Evolutionary conservation across 2,113 vertebrate genomes (phyloP), one percentile per base, ranked within the genome.

Genomic region (Rhadina sibilatrix): DNA sequence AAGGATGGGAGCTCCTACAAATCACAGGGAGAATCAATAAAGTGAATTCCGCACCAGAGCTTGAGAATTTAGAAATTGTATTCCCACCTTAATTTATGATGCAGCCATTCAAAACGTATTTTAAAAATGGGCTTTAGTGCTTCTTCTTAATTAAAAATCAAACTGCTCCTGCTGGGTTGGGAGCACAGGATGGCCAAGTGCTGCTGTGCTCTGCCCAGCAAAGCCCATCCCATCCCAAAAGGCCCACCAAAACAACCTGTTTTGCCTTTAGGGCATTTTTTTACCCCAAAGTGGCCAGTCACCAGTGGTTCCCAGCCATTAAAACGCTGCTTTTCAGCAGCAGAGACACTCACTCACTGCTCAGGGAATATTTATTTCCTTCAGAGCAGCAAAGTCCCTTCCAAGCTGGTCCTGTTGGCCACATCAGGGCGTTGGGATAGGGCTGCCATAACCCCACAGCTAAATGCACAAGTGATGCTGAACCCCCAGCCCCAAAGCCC

Each of bases 1-100:
- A 96, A 93, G 94, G 97, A 95, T 84, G 92, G 89, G 89, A 92
- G 53, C 92, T 96, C 89, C 92, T 60, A 95, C 91, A 96, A 96
- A 95, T 97, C 95, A 72, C n/a, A 6, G 64, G 71, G 86, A 86
- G 87, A 96, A 97, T 97, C 97, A 97, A 96, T 97, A 97, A 97
- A 97, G 88, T 19, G 33, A 87, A 96, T 96, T 93, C 92, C 96
- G 66, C n/a, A 0, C 93, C 93, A 93, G 3, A 15, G 87, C 76
- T 86, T 35, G 85, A 95, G 94, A 98, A 96, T 94, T 88, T 84
- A 83, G 81, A 93, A 97, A 96, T 83, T 75, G 17, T 17, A 44
- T 94, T 96, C 97, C 97, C 87, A 97, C 89, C 64, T 83, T 84
- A 83, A 97, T 87, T 96, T 49, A 59, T 30, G 18, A 94, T 3